A percentile compares a stretch with the other conserved stretches of the same genome.
Evolutionary conservation across 1,140 invertebrate genomes (phyloP).

Genomic region (Carposina sasakii): DNA sequence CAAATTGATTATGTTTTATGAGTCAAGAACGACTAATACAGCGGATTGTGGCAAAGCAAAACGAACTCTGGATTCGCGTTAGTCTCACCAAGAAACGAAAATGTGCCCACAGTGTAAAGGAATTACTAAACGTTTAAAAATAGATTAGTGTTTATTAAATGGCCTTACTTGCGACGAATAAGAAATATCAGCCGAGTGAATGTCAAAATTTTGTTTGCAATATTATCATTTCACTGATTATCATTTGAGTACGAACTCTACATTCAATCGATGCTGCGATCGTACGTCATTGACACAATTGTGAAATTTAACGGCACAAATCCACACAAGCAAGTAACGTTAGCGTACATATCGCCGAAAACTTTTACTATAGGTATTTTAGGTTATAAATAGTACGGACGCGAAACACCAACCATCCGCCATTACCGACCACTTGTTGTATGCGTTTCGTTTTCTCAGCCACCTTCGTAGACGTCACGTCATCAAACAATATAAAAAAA

Average conservation of each 20-base stretch:
- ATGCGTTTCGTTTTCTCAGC: conserved; percentile 44
- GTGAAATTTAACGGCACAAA: conserved; percentile 66
- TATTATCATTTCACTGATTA: conserved; percentile 71
- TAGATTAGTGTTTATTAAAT: conserved; percentile 73
- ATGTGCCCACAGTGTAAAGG: conserved; percentile 66
- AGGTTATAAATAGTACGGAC: conserved; percentile 74
- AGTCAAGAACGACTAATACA: conserved; percentile 49
- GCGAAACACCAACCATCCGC: conserved; percentile 70
- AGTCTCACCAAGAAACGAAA: conserved; percentile 65
- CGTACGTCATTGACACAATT: conserved; percentile 65
- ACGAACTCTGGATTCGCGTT: conserved; percentile 60
- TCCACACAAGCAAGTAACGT: conserved; percentile 66
- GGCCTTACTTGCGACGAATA: conserved; percentile 71
- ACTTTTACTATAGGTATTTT: conserved; percentile 72
- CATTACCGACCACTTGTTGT: conserved; percentile 70
- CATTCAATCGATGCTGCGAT: conserved; percentile 56
- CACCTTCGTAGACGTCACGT: conserved; percentile 56
- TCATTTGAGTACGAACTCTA: conserved; percentile 48
- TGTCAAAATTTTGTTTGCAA: conserved; percentile 71
- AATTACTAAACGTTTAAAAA: conserved; percentile 73
- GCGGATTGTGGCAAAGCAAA: conserved; percentile 60
- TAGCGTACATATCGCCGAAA: conserved; percentile 73
- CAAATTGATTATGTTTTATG: conserved; percentile 42
- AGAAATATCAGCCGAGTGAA: conserved; percentile 70
- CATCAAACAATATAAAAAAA: conserved; percentile 47